Evolutionary conservation across 1,140 invertebrate species (phyloP), one percentile per base, ranked within the genome.

Genomic region (Cydia amplana): DNA sequence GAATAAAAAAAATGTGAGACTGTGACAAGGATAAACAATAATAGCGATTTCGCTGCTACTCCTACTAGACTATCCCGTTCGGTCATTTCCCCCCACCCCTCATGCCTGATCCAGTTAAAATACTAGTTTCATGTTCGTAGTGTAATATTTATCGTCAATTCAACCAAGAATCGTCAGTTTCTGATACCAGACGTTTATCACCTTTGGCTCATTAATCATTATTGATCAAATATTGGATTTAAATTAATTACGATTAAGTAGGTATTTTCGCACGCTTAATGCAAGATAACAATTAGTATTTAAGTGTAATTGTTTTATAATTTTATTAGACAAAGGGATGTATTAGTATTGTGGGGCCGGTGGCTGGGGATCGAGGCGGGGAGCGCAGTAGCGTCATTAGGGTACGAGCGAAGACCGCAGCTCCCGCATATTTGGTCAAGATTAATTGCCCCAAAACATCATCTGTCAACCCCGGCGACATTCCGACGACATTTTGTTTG

Each of bases 371-470:
- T 20, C 67, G 65, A 23, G 60, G 67, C 46, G 18, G 67, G 72
- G 73, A 72, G 65, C 70, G 46, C 75, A 80, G 78, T 80, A 80
- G 78, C 82, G 81, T 80, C 84, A 87, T 85, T 87, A 84, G 77
- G 82, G 74, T 65, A 72, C 64, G 76, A 60, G 77, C 79, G 80
- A 80, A 78, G 78, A 75, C 82, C 86, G 79, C 86, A 87, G 85
- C 83, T 82, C 83, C 83, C 85, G 86, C 82, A 87, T 87, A 86
- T 88, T 89, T 87, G 85, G 87, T 87, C 87, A 87, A 88, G 87
- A 91, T 91, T 88, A 88, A 91, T 91, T 88, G 84, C 82, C 80
- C 78, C 82, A 83, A 82, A 72, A 85, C 85, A 88, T 87, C 87
- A 88, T 87, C 84, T 87, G 85, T 89, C 87, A 87, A 85, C 82